Conservation (phyloP, 2,113 vertebrate genomes). For the Bubo blakistoni region DNA sequence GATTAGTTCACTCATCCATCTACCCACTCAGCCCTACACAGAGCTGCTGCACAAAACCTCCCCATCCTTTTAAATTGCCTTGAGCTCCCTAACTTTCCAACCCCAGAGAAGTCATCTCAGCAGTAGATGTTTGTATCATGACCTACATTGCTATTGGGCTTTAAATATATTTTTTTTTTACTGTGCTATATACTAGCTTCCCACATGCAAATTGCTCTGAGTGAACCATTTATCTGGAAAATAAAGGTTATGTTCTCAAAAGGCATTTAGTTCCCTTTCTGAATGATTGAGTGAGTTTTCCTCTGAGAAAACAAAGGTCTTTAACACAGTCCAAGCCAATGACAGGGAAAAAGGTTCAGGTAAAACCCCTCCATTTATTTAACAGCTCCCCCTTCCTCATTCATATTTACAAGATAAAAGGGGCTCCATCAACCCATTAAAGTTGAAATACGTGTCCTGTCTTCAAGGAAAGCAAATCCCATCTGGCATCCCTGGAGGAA, state of each 20-base stretch:
- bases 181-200: conserved; percentile 37
- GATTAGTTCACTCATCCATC: neutral
- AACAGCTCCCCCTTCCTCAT: conserved; percentile 41
- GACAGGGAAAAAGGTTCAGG: conserved; percentile 45
- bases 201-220: conserved; percentile 65
- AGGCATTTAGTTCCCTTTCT: conserved; percentile 60
- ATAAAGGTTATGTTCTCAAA: conserved; percentile 66
- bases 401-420: conserved; percentile 63
- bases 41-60: neutral
- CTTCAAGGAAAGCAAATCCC: conserved; percentile 59
- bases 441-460: conserved; percentile 50
- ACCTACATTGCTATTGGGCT: conserved; percentile 60
- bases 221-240: conserved; percentile 66
- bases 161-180: conserved; percentile 17
- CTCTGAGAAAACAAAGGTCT: conserved; percentile 54
- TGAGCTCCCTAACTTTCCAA: conserved; percentile 40
- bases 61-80: neutral
- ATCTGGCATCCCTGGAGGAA: conserved; percentile 64
- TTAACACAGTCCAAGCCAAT: conserved; percentile 18
- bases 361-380: conserved; percentile 56
- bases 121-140: conserved; percentile 42
- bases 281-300: conserved; percentile 60
- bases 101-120: conserved; percentile 40
- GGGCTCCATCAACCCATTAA: conserved; percentile 46
- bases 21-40: neutral